Base-by-base conservation (phyloP, 2,888 invertebrate genomes). In the Hemistola chrysoprasaria region DNA sequence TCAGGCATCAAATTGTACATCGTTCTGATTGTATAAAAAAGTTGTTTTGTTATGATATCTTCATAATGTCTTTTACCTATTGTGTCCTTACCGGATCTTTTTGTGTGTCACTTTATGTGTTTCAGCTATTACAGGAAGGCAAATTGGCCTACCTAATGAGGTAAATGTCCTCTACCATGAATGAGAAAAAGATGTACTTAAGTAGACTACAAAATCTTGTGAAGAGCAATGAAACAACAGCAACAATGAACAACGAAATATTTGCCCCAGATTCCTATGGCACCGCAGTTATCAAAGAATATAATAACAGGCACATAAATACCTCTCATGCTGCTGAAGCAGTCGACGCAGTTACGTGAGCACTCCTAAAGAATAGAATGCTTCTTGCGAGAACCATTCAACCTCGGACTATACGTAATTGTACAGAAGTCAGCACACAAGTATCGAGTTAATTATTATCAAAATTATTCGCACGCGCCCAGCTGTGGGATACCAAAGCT, bases 351-450 rank as follows among this genome's bases (percentile, higher is more conserved):
- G 68, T 84, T 85, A 81, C 78, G 78, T 81, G 76, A 80, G 49
- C 67, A 53, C 58, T 57, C 63, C 53, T 56, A 72, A 75, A 80
- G 67, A 78, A 81, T 77, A 76, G 74, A 76, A 80, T 71, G 72
- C 59, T 30, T 71, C 74, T 81, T 79, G 75, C 80, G 71, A 79
- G 75, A 81, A 62, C 50, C 52, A 68, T 63, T 65, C 74, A 78
- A 64, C 78, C 77, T 80, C 78, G 78, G 73, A 31, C 54, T 30
- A 50, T 33, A 43, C 46, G 46, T 55, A 52, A 55, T 77, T 76
- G 70, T 73, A 56, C 68, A 65, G 75, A 78, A 78, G 74, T 71
- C 63, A 62, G 65, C 62, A 62, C 65, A 65, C 61, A 49, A 62
- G 65, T 60, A 67, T 58, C 53, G 57, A 68, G 60, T 68, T 69